Base-by-base conservation (phyloP, 2,113 vertebrate genomes). In the Sprattus sprattus region DNA sequence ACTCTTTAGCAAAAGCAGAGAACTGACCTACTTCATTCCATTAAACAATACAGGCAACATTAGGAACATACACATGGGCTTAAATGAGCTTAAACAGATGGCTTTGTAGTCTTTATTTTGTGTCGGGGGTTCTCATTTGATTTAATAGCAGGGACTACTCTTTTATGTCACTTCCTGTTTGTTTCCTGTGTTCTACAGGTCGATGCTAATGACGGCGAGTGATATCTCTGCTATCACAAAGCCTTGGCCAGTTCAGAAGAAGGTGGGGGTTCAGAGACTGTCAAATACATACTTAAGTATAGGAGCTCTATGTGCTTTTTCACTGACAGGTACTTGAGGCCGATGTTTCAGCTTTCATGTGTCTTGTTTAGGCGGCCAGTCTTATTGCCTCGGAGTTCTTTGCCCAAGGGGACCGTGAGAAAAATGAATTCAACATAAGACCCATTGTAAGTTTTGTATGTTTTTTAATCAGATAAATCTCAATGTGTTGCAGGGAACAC, bases 201-300 rank as follows among this genome's bases (percentile, higher is more conserved):
- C 97, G 0, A 98, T 98, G 97, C 83, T 98, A 91, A 98, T 98
- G 97, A 98, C 97, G 54, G 97, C 97, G 0, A 97, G 97, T 88
- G 97, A 98, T 85, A 94, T 98, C 82, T 97, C 96, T 88, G 97
- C 97, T 10, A 97, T 98, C 90, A 96, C 97, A 64, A 98, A 98
- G 88, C 97, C 97, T 47, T 98, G 97, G 97, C 96, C 96, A 71
- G 93, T 98, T 89, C 97, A 98, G 89, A 95, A 96, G 86, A 95
- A 95, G 95, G 97, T 97, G 92, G 25, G 92, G 54, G 28, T 25
- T 45, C 15, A 78, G 28, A 47, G 25, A 45, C 67, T 25, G 49
- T 25, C 49, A 82, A 46, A 82, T 28, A 45, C 52, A 84, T 82
- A 81, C 16, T 85, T 39, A 1, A 75, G 28, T 8, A 15, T 46